Evolutionary conservation across 2,888 invertebrate genomes (phyloP).

Genomic region (Selenia dentaria): DNA sequence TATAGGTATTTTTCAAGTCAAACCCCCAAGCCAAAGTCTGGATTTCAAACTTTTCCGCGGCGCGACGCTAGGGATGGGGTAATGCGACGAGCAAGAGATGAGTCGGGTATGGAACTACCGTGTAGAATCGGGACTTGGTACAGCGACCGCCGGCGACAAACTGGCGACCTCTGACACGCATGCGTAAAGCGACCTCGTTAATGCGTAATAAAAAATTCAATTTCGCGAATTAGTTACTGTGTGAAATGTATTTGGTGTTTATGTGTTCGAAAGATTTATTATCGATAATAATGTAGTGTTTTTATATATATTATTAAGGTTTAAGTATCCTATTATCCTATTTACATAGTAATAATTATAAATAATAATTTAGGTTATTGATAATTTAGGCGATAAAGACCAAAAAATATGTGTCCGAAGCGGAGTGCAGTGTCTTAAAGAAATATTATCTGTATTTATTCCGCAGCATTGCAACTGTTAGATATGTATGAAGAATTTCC

Average conservation of each 20-base stretch:
- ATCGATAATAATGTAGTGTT: no score
- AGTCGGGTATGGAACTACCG: slow-evolving; percentile 54
- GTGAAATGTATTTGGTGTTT: background rate
- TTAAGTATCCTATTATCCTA: no score
- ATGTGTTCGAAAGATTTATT: background rate
- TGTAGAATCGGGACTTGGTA: slow-evolving; percentile 35
- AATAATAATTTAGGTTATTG: no score
- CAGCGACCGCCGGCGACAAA: slow-evolving; percentile 22
- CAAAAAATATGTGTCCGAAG: no score
- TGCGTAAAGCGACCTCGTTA: slow-evolving; percentile 51
- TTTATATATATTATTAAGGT: no score
- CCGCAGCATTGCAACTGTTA: no score
- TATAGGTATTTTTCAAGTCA: slow-evolving; percentile 51
- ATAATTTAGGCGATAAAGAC: no score
- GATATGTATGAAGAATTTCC: no score
- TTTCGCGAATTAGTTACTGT: slow-evolving; percentile 21
- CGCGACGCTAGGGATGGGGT: slow-evolving; percentile 27
- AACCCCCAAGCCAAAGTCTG: slow-evolving; percentile 23
- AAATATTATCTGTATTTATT: no score
- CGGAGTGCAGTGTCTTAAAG: no score
- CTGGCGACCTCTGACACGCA: slow-evolving; percentile 63
- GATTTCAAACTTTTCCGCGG: slow-evolving; percentile 60
- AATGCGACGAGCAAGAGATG: slow-evolving; percentile 50
- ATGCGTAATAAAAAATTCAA: slow-evolving; percentile 30
- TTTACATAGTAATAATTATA: no score